These are phyloP conservation scores for Chrysopilus asiliformis DNA, from an alignment of 2,888 invertebrate species.

Conservation along the genomic window DNA sequence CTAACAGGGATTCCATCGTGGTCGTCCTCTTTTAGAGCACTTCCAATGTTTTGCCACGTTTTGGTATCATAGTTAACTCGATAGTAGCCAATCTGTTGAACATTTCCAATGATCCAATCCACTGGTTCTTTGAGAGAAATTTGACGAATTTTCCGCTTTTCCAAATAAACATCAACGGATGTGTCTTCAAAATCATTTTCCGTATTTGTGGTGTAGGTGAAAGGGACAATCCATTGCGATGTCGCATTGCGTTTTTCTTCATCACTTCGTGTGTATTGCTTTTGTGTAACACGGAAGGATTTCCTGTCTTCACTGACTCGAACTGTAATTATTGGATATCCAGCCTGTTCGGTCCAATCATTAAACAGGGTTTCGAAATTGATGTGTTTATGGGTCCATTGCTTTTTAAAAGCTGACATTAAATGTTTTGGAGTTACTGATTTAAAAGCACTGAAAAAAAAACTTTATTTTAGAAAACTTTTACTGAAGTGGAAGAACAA, in stretches of 20 bases:
- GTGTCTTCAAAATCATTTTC: conserved; percentile 20
- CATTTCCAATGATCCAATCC: conserved; percentile 48
- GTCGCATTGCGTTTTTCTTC: conserved; percentile 8
- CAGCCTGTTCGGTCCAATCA: conserved; percentile 53
- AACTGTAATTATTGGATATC: conserved; percentile 50
- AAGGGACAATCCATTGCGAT: conserved; percentile 20
- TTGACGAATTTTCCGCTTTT: conserved; percentile 10
- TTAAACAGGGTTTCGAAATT: too few species aligned
- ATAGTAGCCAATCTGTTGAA: conserved; percentile 49
- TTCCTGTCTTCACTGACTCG: conserved; percentile 8
- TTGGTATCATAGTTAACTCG: conserved; percentile 50
- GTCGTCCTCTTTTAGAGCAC: conserved; percentile 34
- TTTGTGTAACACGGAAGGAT: conserved; percentile 18
- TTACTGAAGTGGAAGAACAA: too few species aligned
- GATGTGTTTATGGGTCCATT: too few species aligned
- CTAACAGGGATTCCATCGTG: conserved; percentile 44
- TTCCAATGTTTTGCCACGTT: conserved; percentile 42
- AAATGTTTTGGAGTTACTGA: too few species aligned
- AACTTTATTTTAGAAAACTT: too few species aligned
- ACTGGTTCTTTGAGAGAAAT: conserved; percentile 11
- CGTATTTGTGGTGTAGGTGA: conserved; percentile 24
- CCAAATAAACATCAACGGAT: conserved; percentile 18
- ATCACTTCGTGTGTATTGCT: conserved; percentile 18
- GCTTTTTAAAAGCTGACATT: too few species aligned
- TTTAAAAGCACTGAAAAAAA: too few species aligned